Conservation (phyloP, 2,797 vertebrate species). For the Thripadectes ignobilis region DNA sequence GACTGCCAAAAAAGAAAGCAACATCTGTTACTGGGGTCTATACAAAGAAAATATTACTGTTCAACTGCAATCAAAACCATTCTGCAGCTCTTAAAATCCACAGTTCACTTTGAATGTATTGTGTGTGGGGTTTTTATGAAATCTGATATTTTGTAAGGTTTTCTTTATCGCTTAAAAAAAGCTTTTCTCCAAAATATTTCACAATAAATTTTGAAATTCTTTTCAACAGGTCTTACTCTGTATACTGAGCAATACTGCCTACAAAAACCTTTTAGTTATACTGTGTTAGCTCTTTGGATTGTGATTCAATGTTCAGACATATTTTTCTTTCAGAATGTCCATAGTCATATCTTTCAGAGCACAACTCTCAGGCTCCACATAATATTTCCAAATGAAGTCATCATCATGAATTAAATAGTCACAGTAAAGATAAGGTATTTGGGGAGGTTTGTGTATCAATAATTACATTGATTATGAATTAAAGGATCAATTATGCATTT, state of each 20-base stretch:
- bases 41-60: conserved; percentile 19
- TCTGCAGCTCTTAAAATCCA: conserved; percentile 5
- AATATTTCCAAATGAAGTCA: not conserved
- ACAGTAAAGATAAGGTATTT: not conserved
- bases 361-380: not conserved
- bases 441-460: not conserved
- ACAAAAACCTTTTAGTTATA: not conserved
- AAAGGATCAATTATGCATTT: not conserved
- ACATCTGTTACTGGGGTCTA: conserved; percentile 13
- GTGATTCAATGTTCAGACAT: not conserved
- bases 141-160: not conserved
- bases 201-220: not conserved
- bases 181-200: not conserved
- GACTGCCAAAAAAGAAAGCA: not conserved
- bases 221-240: not conserved
- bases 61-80: conserved; percentile 27
- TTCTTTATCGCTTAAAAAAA: not conserved
- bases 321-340: not conserved
- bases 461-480: not conserved
- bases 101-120: not conserved
- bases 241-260: not conserved
- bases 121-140: not conserved
- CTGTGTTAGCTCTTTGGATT: not conserved
- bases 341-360: not conserved
- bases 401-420: not conserved